Evolutionary conservation across 2,797 vertebrate species (phyloP), one percentile per base, ranked within the genome.

Genomic region (Linurgus olivaceus): DNA sequence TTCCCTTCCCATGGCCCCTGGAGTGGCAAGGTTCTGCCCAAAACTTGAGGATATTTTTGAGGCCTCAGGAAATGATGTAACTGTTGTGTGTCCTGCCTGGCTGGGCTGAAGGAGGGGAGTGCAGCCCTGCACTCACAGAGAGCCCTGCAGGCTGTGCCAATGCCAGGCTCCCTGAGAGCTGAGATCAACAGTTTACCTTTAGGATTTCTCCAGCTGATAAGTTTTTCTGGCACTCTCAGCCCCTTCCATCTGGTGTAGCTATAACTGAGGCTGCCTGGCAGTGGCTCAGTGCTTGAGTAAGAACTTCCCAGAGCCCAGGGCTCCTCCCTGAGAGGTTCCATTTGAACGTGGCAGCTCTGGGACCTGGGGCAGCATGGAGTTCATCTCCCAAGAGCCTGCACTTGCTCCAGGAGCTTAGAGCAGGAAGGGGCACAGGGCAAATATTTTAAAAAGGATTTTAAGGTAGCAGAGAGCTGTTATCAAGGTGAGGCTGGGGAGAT

Each of bases 31-130:
- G 57, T 37, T 81, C 79, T 90, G 75, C 58, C 66, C 76, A 62
- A 24, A 65, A 40, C 58, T 35, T 7, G 38, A 78, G 72, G 82
- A 21, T 86, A 29, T 88, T 86, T 84, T 68, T 29, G 87, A 80
- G 70, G 70, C 74, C n/a, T 84, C 8, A 8, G 95, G 95, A 95
- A 90, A 75, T 92, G 65, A 72, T 75, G 54, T 65, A 72, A 62
- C 1, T 2, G 2, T 13, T 54, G 70, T 68, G 1, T 1, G 2
- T 54, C 57, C 52, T 59, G 82, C 61, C 76, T 51, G 80, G 47
- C 48, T 31, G 7, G 33, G 51, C 70, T 65, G 65, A 10, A 23
- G 77, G 66, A 75, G 58, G 79, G 59, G 77, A 62, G 51, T 20
- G 20, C 72, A 72, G 74, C 67, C 65, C 62, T 24, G 50, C 2